phyloP scores from a whole-genome alignment of 2,888 invertebrate species.

The Listrodromus nycthemerus region DNA sequence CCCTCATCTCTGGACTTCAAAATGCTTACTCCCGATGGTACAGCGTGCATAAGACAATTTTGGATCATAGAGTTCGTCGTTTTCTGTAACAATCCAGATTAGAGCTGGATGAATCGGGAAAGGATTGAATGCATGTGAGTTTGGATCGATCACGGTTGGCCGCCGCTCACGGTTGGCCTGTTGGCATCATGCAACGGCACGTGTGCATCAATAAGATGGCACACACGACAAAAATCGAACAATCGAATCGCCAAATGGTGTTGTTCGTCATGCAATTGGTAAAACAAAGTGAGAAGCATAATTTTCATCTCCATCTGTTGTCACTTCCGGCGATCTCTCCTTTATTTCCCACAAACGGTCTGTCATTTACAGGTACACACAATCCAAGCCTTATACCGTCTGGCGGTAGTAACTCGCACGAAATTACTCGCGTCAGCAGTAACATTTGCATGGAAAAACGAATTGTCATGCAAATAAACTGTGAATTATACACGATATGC shows the following conservation, averaged over 20 bases:
- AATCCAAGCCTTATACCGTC: not conserved
- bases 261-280: not conserved
- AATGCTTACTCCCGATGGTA: not conserved
- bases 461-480: conserved; percentile 58
- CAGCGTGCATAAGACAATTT: not conserved
- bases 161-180: too few species aligned
- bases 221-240: not conserved
- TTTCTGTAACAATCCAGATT: too few species aligned
- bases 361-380: conserved; percentile 19
- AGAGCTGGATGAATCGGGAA: too few species aligned
- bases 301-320: conserved; percentile 38
- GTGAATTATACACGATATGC: conserved; percentile 40
- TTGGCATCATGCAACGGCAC: too few species aligned
- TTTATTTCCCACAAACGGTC: conserved; percentile 43
- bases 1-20: not conserved
- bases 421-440: conserved; percentile 54
- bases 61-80: too few species aligned
- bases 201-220: too few species aligned
- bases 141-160: too few species aligned
- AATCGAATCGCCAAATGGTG: conserved; percentile 6
- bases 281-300: conserved; percentile 24
- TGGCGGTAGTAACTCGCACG: conserved; percentile 47
- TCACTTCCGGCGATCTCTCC: conserved; percentile 54
- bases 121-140: too few species aligned
- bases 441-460: conserved; percentile 59